These are phyloP conservation scores for Euschistus heros DNA, from an alignment of 1,140 invertebrate genomes.

Conservation along the genomic window DNA sequence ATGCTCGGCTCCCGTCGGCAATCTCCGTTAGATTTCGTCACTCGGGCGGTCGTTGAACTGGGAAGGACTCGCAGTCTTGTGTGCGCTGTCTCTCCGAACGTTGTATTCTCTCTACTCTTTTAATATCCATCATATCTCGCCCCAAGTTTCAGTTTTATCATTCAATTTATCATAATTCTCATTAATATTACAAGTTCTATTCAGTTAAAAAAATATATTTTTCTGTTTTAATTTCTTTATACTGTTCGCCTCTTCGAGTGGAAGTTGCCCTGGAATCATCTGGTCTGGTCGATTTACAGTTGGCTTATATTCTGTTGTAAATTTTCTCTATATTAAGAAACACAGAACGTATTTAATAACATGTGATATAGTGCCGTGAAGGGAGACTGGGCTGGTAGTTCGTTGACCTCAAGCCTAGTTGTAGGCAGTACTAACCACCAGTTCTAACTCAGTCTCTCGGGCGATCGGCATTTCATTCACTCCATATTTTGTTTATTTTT, in stretches of 20 bases:
- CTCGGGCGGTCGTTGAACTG: slow-evolving; percentile 26
- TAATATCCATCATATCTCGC: neutral
- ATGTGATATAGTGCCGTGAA: neutral
- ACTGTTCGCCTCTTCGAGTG: neutral
- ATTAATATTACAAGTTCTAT: too few species aligned
- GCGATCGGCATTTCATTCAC: too few species aligned
- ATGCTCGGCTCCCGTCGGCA: slow-evolving; percentile 12
- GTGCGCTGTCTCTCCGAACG: slow-evolving; percentile 9
- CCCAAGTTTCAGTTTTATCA: too few species aligned
- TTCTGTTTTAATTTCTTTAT: neutral
- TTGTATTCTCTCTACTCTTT: slow-evolving; percentile 2
- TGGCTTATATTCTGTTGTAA: slow-evolving; percentile 6
- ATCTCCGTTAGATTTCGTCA: slow-evolving; percentile 25
- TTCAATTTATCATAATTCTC: too few species aligned
- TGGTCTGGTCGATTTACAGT: slow-evolving; percentile 5
- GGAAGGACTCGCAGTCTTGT: slow-evolving; percentile 23
- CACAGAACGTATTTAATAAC: neutral
- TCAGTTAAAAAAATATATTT: neutral
- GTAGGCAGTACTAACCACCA: too few species aligned
- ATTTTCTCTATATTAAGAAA: neutral
- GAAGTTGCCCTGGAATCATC: neutral
- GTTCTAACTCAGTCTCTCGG: too few species aligned
- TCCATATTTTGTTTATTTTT: neutral
- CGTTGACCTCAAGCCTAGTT: neutral
- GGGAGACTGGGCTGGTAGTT: neutral